Evolutionary conservation across 1,140 invertebrate genomes (phyloP).

Genomic region (Penaeus chinensis): DNA sequence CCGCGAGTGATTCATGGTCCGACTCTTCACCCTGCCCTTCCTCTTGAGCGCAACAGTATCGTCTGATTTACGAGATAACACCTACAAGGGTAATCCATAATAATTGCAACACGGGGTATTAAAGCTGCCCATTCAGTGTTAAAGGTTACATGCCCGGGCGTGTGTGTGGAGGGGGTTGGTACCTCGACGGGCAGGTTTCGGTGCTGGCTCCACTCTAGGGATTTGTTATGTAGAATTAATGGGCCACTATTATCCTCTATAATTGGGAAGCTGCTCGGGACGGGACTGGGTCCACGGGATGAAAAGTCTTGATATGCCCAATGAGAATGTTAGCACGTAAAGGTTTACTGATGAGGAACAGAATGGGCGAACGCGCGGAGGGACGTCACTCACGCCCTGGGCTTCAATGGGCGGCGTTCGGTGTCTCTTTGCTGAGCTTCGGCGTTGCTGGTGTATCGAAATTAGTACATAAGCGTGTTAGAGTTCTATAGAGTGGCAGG

Average conservation of each 20-base stretch:
- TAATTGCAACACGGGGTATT: constrained; percentile 48
- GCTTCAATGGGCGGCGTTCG: no score
- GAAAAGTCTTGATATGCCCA: background rate
- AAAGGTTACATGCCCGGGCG: constrained; percentile 14
- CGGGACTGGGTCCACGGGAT: background rate
- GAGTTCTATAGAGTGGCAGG: no score
- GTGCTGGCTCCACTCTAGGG: background rate
- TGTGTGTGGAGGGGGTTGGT: background rate
- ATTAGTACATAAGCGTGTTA: no score
- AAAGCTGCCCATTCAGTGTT: constrained; percentile 36
- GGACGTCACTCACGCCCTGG: no score
- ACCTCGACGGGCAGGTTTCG: background rate
- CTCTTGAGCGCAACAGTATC: constrained; percentile 32
- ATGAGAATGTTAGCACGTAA: no score
- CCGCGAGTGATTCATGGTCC: constrained; percentile 36
- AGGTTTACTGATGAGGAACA: no score
- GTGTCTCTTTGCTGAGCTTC: no score
- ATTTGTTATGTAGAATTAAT: constrained; percentile 41
- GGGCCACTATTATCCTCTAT: constrained; percentile 32
- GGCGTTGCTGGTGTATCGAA: no score
- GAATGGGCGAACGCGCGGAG: no score
- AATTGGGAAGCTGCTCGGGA: constrained; percentile 23
- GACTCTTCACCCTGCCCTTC: background rate
- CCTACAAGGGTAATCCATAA: constrained; percentile 52
- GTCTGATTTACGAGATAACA: constrained; percentile 52